Evolutionary conservation across 2,888 invertebrate species (phyloP), one percentile per base, ranked within the genome.

Genomic region (Drosophila multiciliata): DNA sequence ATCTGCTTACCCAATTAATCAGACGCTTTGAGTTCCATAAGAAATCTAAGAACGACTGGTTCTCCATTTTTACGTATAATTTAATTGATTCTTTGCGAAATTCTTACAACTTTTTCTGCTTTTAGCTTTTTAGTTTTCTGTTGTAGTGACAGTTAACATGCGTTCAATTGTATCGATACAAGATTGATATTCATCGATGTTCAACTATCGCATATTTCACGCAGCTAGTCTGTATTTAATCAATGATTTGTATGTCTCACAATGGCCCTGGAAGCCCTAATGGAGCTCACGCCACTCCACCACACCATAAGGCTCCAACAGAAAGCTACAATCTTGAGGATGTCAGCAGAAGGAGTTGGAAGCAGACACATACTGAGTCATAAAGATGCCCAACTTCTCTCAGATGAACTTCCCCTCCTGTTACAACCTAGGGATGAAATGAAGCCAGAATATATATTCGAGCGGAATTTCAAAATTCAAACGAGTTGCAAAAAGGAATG

Each of bases 1-100:
- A 12, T 58, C 15, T 55, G 70, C 79, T 82, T 40, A 80, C 79
- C 80, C 83, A 71, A 1, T 79, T 45, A 1, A 40, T 66, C 6
- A 72, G 38, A 1, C 53, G 36, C 48, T 60, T 59, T 1, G 80
- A 50, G 17, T 67, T 12, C 1, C 3, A 20, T 61, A 80, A 32
- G 17, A 69, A 80, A 23, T 23, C 23, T 23, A 23, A 2, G 23
- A 23, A 23, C 23, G 1, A 1, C 23, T 23, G 1, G 23, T 23
- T 23, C 23, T 23, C 23, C 23, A 23, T 23, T 23, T 15, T 36
- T 6, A 7, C 29, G 33, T 61, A 32, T 38, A 0, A 40, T n/a
- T 6, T 2, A 0, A 23, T 26, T 23, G 7, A 23, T 53, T 53
- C 17, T 23, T 4, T 32, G 33, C 54, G 20, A 2, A 5, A 26